These are phyloP conservation scores for Cynoglossus semilaevis DNA, from an alignment of 2,113 vertebrate genomes.

Conservation along the genomic window DNA sequence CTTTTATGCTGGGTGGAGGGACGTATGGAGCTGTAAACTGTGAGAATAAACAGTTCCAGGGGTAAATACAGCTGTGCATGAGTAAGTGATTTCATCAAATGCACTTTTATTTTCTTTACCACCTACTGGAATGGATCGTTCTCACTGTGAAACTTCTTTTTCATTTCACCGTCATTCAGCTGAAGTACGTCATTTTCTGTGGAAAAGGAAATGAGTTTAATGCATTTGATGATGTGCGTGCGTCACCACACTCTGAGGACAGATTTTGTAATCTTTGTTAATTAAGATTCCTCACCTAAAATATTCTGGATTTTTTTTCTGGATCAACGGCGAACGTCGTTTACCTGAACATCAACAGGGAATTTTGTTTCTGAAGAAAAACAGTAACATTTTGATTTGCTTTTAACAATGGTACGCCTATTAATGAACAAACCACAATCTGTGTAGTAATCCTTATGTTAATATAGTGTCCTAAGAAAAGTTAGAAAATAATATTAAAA, in stretches of 20 bases:
- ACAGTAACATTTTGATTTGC: too few relatives aligned
- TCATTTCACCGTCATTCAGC: constrained; percentile 41
- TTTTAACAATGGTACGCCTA: too few relatives aligned
- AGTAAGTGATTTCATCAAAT: not conserved
- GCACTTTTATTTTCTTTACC: not conserved
- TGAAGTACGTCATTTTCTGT: constrained; percentile 44
- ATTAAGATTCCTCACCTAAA: constrained; percentile 54
- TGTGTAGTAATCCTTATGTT: too few relatives aligned
- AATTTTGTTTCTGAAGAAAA: too few relatives aligned
- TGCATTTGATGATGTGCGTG: constrained; percentile 30
- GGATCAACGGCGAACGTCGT: too few relatives aligned
- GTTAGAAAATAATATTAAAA: too few relatives aligned
- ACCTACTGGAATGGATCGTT: not conserved
- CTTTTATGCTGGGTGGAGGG: not conserved
- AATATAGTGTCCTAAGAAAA: too few relatives aligned
- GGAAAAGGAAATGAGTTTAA: constrained; percentile 58
- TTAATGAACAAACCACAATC: too few relatives aligned
- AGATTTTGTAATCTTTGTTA: constrained; percentile 48
- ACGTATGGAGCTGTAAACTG: not conserved
- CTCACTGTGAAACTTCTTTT: constrained; percentile 3
- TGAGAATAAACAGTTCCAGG: not conserved
- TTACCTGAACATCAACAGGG: too few relatives aligned
- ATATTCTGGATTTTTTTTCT: constrained; percentile 39
- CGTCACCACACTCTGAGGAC: constrained; percentile 43
- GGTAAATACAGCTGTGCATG: not conserved